phyloP scores from a whole-genome alignment of 2,797 vertebrate species.

The Pteropus rufus region DNA sequence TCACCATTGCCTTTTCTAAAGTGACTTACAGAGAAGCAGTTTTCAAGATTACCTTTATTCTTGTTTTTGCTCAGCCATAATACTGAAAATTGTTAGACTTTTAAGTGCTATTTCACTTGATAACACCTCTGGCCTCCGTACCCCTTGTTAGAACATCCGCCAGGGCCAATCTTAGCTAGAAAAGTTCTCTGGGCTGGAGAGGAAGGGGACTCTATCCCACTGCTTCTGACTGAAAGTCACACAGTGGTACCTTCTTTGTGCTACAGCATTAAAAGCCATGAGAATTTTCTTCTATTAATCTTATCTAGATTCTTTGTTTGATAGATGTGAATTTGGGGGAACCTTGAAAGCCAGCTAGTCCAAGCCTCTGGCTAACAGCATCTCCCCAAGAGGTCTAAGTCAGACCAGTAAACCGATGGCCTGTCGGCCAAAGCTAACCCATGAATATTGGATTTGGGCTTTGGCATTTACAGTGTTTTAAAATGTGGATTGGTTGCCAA shows the following conservation, averaged over 20 bases:
- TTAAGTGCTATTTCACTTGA: not conserved
- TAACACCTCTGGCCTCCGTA: not conserved
- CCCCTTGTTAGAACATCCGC: not conserved
- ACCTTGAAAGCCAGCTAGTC: not conserved
- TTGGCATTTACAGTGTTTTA: slow-evolving; percentile 1
- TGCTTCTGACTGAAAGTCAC: not conserved
- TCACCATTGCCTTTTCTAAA: not conserved
- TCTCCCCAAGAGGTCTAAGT: not conserved
- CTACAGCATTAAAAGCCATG: not conserved
- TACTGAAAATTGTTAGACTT: not conserved
- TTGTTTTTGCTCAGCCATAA: not conserved
- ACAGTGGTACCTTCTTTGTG: not conserved
- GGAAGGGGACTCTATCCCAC: not conserved
- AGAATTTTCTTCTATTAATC: not conserved
- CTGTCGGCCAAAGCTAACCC: not conserved
- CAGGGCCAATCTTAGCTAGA: not conserved
- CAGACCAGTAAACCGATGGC: not conserved
- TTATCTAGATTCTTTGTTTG: not conserved
- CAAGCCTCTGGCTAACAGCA: not conserved
- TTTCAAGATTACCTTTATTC: not conserved
- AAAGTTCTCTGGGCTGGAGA: not conserved
- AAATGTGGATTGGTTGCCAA: not conserved
- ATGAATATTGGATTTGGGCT: not conserved
- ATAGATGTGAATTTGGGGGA: not conserved
- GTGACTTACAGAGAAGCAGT: not conserved